Percentiles rank a stretch among this genome's conserved stretches.
Conservation (phyloP, 1,140 invertebrate genomes). For the Bombus fervidus region DNA sequence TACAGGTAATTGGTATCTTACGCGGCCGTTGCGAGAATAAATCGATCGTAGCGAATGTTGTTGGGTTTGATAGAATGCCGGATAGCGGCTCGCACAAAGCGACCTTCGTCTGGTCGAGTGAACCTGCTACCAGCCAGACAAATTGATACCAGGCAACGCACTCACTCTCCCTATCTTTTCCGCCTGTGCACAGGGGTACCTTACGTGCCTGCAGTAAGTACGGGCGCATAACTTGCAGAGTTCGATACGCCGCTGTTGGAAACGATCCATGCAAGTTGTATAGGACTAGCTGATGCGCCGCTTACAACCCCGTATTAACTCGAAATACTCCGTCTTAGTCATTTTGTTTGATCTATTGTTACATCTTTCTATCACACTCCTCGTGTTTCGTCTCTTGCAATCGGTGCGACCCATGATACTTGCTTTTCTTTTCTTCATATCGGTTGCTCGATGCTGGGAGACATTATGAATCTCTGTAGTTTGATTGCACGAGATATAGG, state of each 20-base stretch:
- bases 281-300: constrained; percentile 6
- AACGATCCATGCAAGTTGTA: constrained; percentile 43
- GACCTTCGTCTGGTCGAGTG: constrained; percentile 75
- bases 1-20: constrained; percentile 79
- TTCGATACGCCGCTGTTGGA: constrained; percentile 56
- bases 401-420: neutral
- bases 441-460: too few species aligned
- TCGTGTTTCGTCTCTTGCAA: too few species aligned
- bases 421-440: too few species aligned
- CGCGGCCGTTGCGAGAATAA: constrained; percentile 72
- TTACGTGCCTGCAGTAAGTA: constrained; percentile 62
- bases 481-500: too few species aligned
- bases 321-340: neutral
- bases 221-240: constrained; percentile 65
- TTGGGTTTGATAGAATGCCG: constrained; percentile 79
- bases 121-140: constrained; percentile 77
- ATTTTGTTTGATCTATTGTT: neutral
- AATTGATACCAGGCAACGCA: constrained; percentile 81
- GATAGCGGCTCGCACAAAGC: constrained; percentile 81
- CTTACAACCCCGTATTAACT: constrained; percentile 45
- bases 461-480: too few species aligned
- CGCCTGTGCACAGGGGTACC: constrained; percentile 53
- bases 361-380: neutral
- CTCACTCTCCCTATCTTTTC: constrained; percentile 77
- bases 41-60: constrained; percentile 76